Evolutionary conservation across 1,140 invertebrate species (phyloP), one percentile per base, ranked within the genome.

Genomic region (Megalonaias nervosa): DNA sequence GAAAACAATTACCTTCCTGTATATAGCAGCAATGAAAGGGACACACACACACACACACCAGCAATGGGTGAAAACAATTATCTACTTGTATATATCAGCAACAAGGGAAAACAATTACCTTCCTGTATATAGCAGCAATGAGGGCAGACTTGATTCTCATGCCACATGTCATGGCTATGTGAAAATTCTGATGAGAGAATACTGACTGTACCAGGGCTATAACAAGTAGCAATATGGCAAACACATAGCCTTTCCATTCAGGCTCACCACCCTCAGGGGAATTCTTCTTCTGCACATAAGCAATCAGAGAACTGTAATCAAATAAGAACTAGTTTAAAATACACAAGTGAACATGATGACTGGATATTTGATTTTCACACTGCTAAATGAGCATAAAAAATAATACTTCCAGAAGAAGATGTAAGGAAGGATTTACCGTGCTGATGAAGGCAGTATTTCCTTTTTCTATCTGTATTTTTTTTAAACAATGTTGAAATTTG

Each of bases 51-150:
- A 31, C 2, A 3, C 26, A 31, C 26, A 31, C 2, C 26, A 1
- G 26, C 26, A 31, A 31, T 31, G 21, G 56, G 17, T 13, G 57
- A 56, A 15, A 19, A 55, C 14, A 21, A 26, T 58, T 62, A 23
- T n/a, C 71, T 64, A 6, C n/a, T 26, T 72, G 57, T 72, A 15
- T 72, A 23, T 72, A 19, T 12, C 38, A 38, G 13, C 19, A 26
- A 67, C 13, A 6, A 48, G 19, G 11, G 15, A 58, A 62, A 62
- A 62, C 21, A 62, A 62, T 59, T 75, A 94, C 93, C 90, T 99
- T 99, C 85, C 95, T 93, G 89, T 99, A 99, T 81, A 99, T 96
- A 67, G 97, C 94, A 48, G 97, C 95, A 13, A 98, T 97, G 16
- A 99, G 90, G 1, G 96, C 95, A 0, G 97, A 97, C 80, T 97